Percentiles rank a stretch among this genome's conserved stretches.
phyloP scores from a whole-genome alignment of 2,888 invertebrate genomes.

The Argyra leucocephala region DNA sequence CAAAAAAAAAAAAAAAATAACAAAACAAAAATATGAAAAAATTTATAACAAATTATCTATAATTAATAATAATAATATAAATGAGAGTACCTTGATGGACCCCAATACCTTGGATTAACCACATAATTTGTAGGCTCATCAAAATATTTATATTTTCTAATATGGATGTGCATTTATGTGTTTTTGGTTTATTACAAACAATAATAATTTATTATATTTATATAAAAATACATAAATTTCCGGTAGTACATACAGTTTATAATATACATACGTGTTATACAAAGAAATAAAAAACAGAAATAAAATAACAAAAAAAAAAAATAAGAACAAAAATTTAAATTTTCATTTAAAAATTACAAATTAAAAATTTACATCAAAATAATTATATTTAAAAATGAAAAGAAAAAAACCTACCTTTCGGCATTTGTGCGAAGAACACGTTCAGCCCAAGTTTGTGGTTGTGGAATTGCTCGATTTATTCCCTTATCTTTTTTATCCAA shows the following conservation, averaged over 20 bases:
- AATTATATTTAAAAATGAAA: neutral
- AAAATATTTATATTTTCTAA: neutral
- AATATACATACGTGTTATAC: neutral
- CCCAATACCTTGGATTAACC: conserved; percentile 7
- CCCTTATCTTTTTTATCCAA: conserved; percentile 67
- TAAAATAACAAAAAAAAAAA: neutral
- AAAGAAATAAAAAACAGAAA: neutral
- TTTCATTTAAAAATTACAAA: no score
- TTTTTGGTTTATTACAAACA: neutral
- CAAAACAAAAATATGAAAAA: no score
- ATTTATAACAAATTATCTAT: no score
- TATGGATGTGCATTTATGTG: neutral
- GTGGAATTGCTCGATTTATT: conserved; percentile 56
- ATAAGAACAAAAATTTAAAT: neutral
- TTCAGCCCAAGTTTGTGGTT: conserved; percentile 79
- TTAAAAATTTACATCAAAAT: no score
- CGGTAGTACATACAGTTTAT: no score
- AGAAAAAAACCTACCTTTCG: conserved; percentile 29
- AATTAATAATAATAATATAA: no score
- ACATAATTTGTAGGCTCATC: neutral
- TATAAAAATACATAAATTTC: no score
- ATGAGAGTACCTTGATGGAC: neutral
- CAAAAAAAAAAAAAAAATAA: no score
- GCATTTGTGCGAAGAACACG: conserved; percentile 63
- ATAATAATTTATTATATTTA: no score